Evolutionary conservation across 2,797 vertebrate genomes (phyloP), one percentile per base, ranked within the genome.

Genomic region (Pygocentrus nattereri): DNA sequence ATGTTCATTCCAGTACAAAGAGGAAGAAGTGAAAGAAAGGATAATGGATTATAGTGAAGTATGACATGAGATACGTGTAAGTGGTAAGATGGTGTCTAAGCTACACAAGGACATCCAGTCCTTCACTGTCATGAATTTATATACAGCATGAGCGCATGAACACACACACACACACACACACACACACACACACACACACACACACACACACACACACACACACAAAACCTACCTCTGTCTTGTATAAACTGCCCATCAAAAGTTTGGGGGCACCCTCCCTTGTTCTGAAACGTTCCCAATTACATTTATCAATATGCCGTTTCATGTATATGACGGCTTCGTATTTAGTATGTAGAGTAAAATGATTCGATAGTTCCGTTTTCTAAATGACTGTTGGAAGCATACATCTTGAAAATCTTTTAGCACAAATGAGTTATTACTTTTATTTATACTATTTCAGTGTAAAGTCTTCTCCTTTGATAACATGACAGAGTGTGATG

Each of bases 111-210:
- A 67, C 64, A 67, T n/a, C 7, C 34, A n/a, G 64, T n/a, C 64
- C 27, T 54, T 72, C 49, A 30, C 27, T 54, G 50, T 72, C 23
- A 34, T 21, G 11, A 34, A 34, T 31, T 72, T 15, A 31, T 72
- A 23, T 56, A 72, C 49, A 72, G 69, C 54, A 19, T 38, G 23
- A n/a, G 18, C 7, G 12, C 21, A 62, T 23, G 19, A 27, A 61
- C 70, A 67, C 27, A 74, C 70, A 41, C 2, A 27, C 56, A 52
- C 16, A 49, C 41, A 64, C 23, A 41, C 5, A 61, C 70, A 74
- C 21, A 80, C 69, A 38, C 3, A 59, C 69, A 73, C 25, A 79
- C 68, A 38, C 3, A 59, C 69, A 73, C 25, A 80, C 58, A 41
- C 4, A 50, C 10, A 64, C 10, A 65, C 10, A 21, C 25, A 65